These are phyloP conservation scores for Tetragonula clypearis DNA, from an alignment of 1,140 invertebrate species.

Conservation along the genomic window DNA sequence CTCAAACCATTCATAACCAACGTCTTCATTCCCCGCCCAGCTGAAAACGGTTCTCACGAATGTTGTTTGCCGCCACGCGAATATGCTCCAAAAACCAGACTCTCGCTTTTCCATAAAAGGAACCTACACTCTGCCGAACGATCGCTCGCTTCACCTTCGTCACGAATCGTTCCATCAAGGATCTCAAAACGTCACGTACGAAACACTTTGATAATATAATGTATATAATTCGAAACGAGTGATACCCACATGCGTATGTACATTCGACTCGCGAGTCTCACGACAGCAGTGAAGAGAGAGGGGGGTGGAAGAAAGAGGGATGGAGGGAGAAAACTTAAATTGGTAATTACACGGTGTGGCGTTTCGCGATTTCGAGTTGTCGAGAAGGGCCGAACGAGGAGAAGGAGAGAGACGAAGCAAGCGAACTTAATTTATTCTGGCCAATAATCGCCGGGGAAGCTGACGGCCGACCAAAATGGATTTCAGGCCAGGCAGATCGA, in stretches of 20 bases:
- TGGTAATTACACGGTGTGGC: conserved; percentile 39
- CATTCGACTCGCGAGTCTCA: neutral
- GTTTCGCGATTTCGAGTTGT: conserved; percentile 36
- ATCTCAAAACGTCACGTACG: neutral
- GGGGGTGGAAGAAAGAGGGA: no score
- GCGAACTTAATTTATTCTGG: conserved; percentile 47
- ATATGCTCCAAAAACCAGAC: neutral
- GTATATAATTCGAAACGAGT: conserved; percentile 1
- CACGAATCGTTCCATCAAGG: neutral
- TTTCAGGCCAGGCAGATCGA: conserved; percentile 6
- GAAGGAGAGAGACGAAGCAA: neutral
- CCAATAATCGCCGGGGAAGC: conserved; percentile 23
- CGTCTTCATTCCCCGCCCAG: neutral
- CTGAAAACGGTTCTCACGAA: no score
- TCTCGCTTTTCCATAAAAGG: neutral
- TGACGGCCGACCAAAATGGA: neutral
- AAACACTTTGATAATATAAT: conserved; percentile 1
- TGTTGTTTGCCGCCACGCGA: no score
- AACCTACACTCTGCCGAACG: neutral
- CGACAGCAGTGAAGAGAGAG: no score
- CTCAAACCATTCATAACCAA: neutral
- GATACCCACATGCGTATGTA: no score
- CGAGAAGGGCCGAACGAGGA: neutral
- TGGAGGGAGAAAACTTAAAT: neutral
- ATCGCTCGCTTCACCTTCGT: neutral